A percentile compares a stretch with the other conserved stretches of the same genome.
phyloP scores from a whole-genome alignment of 2,888 invertebrate genomes.

The Agriotes lineatus region DNA sequence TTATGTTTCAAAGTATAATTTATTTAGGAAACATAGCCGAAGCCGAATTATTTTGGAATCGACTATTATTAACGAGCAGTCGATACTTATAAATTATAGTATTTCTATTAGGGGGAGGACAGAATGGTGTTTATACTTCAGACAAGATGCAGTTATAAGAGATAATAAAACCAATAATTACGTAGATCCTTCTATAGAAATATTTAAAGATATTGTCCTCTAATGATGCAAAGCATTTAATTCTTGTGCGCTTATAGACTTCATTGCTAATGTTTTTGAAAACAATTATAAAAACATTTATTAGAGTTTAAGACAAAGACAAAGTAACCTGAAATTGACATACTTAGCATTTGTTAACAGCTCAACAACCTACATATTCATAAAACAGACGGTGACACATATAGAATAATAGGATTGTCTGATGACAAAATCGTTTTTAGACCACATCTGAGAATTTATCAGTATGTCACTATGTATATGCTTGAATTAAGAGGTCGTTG shows the following conservation, averaged over 20 bases:
- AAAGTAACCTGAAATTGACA: no score
- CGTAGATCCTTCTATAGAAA: slow-evolving; percentile 47
- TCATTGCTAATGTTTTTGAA: no score
- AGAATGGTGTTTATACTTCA: slow-evolving; percentile 29
- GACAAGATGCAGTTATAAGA: slow-evolving; percentile 37
- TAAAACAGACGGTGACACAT: no score
- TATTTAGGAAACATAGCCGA: not conserved
- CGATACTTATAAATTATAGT: not conserved
- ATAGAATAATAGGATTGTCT: no score
- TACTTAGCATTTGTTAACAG: no score
- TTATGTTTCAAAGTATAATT: slow-evolving; percentile 24
- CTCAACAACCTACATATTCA: no score
- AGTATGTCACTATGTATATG: not conserved
- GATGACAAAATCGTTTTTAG: not conserved
- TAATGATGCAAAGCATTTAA: slow-evolving; percentile 38
- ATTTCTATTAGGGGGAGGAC: not conserved
- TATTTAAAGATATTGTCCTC: slow-evolving; percentile 48
- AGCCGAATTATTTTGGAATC: not conserved
- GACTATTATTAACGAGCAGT: not conserved
- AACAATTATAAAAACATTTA: no score
- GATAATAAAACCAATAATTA: no score
- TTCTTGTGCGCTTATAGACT: not conserved
- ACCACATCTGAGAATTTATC: not conserved
- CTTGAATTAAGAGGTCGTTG: not conserved
- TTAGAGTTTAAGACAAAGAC: no score